These are phyloP conservation scores for Sabatieria punctata DNA, from an alignment of 2,888 invertebrate species.

Conservation along the genomic window DNA sequence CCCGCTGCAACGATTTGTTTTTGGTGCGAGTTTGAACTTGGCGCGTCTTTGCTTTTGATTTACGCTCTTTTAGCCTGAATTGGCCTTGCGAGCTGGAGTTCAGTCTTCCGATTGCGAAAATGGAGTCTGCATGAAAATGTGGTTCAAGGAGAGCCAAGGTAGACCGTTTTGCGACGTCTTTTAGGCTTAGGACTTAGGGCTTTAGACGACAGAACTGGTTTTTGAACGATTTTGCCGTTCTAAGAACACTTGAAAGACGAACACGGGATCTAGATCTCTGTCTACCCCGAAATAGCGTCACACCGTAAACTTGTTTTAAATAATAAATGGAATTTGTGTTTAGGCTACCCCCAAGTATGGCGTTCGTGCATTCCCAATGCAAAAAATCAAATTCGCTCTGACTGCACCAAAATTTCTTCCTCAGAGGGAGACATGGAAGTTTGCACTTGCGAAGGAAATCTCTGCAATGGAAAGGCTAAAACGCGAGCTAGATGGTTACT, in stretches of 20 bases:
- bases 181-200: too few species aligned
- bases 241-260: too few species aligned
- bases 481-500: too few species aligned
- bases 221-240: too few species aligned
- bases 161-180: neutral
- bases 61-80: conserved; percentile 17
- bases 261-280: too few species aligned
- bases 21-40: conserved; percentile 11
- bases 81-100: conserved; percentile 15
- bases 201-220: too few species aligned
- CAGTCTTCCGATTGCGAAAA: conserved; percentile 19
- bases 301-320: too few species aligned
- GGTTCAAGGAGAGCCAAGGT: conserved; percentile 24
- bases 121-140: conserved; percentile 29
- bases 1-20: conserved; percentile 22
- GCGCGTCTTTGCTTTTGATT: too few species aligned
- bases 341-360: conserved; percentile 23
- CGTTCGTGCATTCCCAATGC: conserved; percentile 25
- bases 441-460: conserved; percentile 25
- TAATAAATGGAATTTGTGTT: conserved; percentile 2
- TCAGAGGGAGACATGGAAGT: conserved; percentile 26
- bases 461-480: conserved; percentile 25
- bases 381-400: conserved; percentile 21
- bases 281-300: too few species aligned
- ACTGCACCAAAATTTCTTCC: conserved; percentile 24